Evolutionary conservation across 2,113 vertebrate genomes (phyloP).

Genomic region (Turdus rufiventris): DNA sequence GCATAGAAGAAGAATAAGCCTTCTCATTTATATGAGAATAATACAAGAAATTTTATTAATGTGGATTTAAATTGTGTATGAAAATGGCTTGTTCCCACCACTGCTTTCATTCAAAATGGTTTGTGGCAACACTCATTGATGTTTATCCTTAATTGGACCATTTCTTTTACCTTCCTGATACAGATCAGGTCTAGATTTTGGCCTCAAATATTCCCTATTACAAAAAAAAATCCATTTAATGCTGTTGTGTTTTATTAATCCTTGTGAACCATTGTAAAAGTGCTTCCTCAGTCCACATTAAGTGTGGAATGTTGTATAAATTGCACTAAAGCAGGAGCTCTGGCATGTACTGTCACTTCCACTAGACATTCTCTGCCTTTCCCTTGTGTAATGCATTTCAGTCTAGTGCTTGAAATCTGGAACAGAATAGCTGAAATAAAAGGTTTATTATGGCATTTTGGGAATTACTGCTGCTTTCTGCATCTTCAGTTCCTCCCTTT

Average conservation of each 20-base stretch:
- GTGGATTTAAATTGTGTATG: not conserved
- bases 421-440: not conserved
- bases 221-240: not conserved
- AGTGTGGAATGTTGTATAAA: not conserved
- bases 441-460: not conserved
- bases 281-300: not conserved
- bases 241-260: not conserved
- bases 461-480: not conserved
- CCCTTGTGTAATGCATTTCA: not conserved
- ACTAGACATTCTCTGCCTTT: not conserved
- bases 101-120: not conserved
- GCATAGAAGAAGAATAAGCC: not conserved
- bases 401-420: not conserved
- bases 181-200: not conserved
- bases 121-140: not conserved
- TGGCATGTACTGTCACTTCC: not conserved
- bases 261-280: not conserved
- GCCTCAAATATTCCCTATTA: not conserved
- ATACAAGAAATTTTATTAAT: not conserved
- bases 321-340: not conserved
- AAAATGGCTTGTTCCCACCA: not conserved
- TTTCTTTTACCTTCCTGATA: not conserved
- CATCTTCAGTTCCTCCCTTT: not conserved
- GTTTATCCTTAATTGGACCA: not conserved
- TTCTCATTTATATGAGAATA: not conserved